These are phyloP conservation scores for Pelecanoides urinatrix DNA, from an alignment of 2,113 vertebrate species.

Conservation along the genomic window DNA sequence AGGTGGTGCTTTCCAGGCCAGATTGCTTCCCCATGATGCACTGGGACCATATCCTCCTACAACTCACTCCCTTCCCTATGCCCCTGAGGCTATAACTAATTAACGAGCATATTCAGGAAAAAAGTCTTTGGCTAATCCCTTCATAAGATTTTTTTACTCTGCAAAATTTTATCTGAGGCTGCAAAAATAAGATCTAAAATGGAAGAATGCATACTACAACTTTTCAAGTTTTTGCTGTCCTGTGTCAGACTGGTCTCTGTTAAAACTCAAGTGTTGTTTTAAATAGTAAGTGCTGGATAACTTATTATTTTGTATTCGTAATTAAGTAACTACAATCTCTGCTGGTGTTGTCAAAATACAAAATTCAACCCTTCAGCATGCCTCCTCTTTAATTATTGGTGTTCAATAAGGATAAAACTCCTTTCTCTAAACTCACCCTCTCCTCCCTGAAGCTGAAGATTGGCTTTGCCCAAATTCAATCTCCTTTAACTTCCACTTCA, in stretches of 20 bases:
- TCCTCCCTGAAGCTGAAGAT: neutral
- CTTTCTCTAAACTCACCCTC: neutral
- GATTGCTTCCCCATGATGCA: accelerated
- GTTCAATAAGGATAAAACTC: neutral
- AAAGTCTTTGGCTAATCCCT: neutral
- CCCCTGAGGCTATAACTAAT: neutral
- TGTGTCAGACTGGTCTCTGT: neutral
- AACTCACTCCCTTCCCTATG: neutral
- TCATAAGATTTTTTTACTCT: neutral
- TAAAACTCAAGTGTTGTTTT: neutral
- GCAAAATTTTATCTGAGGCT: neutral
- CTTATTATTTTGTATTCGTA: neutral
- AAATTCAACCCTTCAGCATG: neutral
- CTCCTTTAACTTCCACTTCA: neutral
- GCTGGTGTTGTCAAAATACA: neutral
- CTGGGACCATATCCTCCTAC: neutral
- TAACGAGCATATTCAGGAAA: neutral
- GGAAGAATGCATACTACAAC: neutral
- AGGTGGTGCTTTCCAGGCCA: neutral
- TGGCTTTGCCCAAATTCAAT: neutral
- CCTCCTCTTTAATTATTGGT: neutral
- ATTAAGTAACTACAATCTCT: neutral
- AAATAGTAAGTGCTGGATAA: neutral
- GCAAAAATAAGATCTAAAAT: neutral
- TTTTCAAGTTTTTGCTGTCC: neutral